Evolutionary conservation across 2,113 vertebrate genomes (phyloP).

Genomic region (Collichthys lucidus): DNA sequence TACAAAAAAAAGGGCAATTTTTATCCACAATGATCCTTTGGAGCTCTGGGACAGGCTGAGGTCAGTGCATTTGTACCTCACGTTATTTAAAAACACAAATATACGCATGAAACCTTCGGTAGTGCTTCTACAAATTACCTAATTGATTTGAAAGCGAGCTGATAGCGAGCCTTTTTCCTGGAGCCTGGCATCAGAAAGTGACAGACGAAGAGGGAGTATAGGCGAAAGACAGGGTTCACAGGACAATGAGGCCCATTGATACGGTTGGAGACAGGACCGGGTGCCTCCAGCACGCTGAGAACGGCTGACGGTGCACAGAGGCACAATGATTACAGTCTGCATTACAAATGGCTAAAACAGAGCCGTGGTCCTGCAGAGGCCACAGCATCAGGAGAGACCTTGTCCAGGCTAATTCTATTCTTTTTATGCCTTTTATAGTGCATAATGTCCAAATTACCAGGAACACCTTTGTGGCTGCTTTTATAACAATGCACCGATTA

Average conservation of each 20-base stretch:
- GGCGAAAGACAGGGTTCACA: constrained; percentile 48
- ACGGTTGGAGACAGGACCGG: constrained; percentile 76
- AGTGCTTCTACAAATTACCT: not conserved
- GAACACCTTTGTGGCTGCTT: not conserved
- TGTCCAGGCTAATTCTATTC: constrained; percentile 31
- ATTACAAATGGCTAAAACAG: constrained; percentile 78
- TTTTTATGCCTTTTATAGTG: constrained; percentile 6
- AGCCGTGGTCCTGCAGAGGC: constrained; percentile 50
- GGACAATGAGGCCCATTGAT: constrained; percentile 83
- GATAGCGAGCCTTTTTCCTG: constrained; percentile 16
- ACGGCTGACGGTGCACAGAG: constrained; percentile 72
- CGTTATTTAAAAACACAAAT: not conserved
- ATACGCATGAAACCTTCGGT: not conserved
- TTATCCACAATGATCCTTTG: not conserved
- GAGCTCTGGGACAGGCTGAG: not conserved
- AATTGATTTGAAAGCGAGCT: constrained; percentile 25
- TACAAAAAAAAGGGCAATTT: not conserved
- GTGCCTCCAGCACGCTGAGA: constrained; percentile 68
- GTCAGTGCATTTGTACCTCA: not conserved
- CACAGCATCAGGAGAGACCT: constrained; percentile 40
- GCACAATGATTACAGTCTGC: constrained; percentile 73
- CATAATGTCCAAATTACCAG: not conserved
- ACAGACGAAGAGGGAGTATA: constrained; percentile 47
- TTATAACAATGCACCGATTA: not conserved
- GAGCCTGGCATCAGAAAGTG: constrained; percentile 56